A percentile compares a stretch with the other conserved stretches of the same genome.
phyloP scores from a whole-genome alignment of 2,797 vertebrate genomes.

The Catharus ustulatus region DNA sequence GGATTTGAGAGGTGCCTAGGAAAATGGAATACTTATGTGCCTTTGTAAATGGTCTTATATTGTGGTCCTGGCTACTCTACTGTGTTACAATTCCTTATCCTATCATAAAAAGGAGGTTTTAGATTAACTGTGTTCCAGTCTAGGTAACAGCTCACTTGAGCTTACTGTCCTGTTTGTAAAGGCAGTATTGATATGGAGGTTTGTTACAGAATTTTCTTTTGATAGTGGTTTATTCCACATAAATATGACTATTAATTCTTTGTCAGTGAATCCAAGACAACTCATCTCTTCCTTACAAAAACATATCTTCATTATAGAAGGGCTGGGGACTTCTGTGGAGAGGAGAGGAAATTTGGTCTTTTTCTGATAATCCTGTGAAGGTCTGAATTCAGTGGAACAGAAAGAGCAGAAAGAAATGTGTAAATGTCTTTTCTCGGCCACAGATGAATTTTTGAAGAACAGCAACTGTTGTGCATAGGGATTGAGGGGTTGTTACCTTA shows the following conservation, averaged over 20 bases:
- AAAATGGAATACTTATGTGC: not conserved
- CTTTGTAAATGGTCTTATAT: not conserved
- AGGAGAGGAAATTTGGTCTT: not conserved
- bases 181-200: not conserved
- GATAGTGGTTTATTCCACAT: not conserved
- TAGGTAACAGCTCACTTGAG: not conserved
- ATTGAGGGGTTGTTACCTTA: not conserved
- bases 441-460: not conserved
- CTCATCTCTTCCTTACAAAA: not conserved
- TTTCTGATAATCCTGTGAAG: not conserved
- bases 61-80: not conserved
- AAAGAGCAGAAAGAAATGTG: not conserved
- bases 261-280: not conserved
- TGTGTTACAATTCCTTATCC: not conserved
- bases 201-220: not conserved
- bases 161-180: not conserved
- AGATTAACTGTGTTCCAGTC: not conserved
- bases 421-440: not conserved
- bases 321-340: not conserved
- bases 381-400: not conserved
- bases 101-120: not conserved
- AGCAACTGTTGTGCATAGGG: not conserved
- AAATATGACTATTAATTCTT: not conserved
- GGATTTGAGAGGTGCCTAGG: not conserved
- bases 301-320: not conserved